These are phyloP conservation scores for Tyto alba DNA, from an alignment of 2,113 vertebrate species.

Conservation along the genomic window DNA sequence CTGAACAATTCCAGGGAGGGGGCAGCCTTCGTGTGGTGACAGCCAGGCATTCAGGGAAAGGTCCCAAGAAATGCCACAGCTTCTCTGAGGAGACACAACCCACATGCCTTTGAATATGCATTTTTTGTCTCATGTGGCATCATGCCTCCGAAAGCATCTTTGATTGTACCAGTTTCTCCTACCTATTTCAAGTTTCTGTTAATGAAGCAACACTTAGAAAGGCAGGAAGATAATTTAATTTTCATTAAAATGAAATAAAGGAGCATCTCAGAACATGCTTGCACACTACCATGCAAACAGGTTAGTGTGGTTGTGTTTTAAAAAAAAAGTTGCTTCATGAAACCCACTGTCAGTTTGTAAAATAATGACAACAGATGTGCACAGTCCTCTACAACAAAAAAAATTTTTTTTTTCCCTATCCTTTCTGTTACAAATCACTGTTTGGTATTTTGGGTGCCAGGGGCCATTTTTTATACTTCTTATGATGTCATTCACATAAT, in stretches of 20 bases:
- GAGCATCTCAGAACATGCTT: not conserved
- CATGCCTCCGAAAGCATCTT: not conserved
- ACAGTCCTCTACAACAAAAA: not conserved
- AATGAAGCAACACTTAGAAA: not conserved
- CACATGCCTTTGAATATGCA: not conserved
- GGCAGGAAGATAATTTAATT: not conserved
- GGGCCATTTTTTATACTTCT: not conserved
- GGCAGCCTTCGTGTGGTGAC: not conserved
- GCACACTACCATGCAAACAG: not conserved
- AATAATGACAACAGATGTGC: not conserved
- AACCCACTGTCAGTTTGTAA: not conserved
- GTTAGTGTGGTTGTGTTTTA: not conserved
- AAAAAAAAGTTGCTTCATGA: not conserved
- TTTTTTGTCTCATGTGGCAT: not conserved
- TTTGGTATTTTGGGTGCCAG: not conserved
- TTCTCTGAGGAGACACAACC: not conserved
- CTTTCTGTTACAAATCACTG: not conserved
- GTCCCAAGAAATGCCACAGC: not conserved
- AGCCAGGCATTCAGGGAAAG: not conserved
- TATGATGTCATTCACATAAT: not conserved
- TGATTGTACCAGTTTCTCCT: not conserved
- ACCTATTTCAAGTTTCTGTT: not conserved
- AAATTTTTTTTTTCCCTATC: not conserved
- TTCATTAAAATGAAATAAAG: not conserved
- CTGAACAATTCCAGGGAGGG: too few species aligned